Base-by-base conservation (phyloP, 2,888 invertebrate species). In the Sesia apiformis region DNA sequence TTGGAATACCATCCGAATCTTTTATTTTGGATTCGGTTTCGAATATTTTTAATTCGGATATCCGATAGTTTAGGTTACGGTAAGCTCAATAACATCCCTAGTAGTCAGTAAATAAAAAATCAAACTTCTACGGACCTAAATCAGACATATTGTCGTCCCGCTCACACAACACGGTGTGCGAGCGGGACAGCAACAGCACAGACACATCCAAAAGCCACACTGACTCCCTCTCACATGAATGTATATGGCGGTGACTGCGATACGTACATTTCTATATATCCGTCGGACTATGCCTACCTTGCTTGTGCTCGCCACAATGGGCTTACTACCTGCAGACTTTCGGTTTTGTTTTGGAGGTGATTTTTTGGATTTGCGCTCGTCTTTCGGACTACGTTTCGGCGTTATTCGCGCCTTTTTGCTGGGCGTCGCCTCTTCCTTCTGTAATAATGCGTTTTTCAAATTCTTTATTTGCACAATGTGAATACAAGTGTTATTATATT, bases 241-340 rank as follows among this genome's bases (percentile, higher is more conserved):
- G 82, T 84, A 80, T 64, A 79, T 84, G 79, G 71, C 71, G 86
- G 78, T 83, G 82, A 77, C 76, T 66, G 83, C 81, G 73, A 85
- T 90, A 90, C 90, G 90, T 90, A 90, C 90, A 85, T 90, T 81
- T 90, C 85, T 88, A 90, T 90, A 90, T 78, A 90, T 90, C 90
- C 90, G 88, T 76, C 83, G 89, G 77, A 90, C 90, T 82, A 90
- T 90, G 90, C 90, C 90, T 90, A 90, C 90, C 90, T 90, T 90
- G 88, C 85, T 83, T 71, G 84, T 71, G 74, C 67, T 69, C 76
- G 87, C 80, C 82, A 77, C 81, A 58, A 59, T 62, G 76, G 86
- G 84, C 85, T 80, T 75, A 78, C 81, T 86, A 85, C 86, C 84
- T 85, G 84, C 58, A 66, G 85, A 65, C 75, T 78, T 80, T 74